Evolutionary conservation across 2,797 vertebrate genomes (phyloP), one percentile per base, ranked within the genome.

Genomic region (Sebastes taczanowskii): DNA sequence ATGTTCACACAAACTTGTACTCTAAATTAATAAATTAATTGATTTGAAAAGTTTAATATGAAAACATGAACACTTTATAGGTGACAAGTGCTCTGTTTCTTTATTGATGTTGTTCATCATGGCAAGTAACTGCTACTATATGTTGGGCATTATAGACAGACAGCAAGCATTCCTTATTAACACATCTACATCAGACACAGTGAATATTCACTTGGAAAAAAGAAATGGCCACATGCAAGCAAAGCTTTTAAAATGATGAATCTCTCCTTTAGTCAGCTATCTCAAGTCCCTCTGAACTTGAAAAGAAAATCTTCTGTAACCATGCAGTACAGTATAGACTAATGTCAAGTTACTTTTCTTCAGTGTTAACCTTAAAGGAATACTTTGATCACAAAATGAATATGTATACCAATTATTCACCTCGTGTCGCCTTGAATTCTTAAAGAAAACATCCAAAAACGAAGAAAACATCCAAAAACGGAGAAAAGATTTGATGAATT

Each of bases 341-440:
- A 32, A 60, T 79, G 2, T 56, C 32, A 63, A 34, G n/a, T 76
- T 32, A 3, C 38, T 46, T 46, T 32, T 61, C 4, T 22, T 55
- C 2, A 32, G 22, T 46, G 18, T 32, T 22, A 16, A 23, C 7
- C 35, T 22, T 14, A 0, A 0, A 53, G 20, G 9, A 10, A 0
- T 0, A 22, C 20, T 53, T n/a, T 0, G 4, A 53, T n/a, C 4
- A 53, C 7, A 53, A 22, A n/a, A n/a, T 22, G 0, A 53, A n/a
- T 53, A 53, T 22, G 2, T 20, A 49, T 53, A 11, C n/a, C n/a
- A 53, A 53, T 53, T 11, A 53, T 22, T 53, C n/a, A 53, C 49
- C 20, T 22, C 6, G 0, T 22, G 49, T n/a, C 1, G 9, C 49
- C n/a, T 22, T 53, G 49, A 53, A 5, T 53, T n/a, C 9, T 53